Evolutionary conservation across 2,888 invertebrate species (phyloP), one percentile per base, ranked within the genome.

Genomic region (Lasioglossum zephyrum): DNA sequence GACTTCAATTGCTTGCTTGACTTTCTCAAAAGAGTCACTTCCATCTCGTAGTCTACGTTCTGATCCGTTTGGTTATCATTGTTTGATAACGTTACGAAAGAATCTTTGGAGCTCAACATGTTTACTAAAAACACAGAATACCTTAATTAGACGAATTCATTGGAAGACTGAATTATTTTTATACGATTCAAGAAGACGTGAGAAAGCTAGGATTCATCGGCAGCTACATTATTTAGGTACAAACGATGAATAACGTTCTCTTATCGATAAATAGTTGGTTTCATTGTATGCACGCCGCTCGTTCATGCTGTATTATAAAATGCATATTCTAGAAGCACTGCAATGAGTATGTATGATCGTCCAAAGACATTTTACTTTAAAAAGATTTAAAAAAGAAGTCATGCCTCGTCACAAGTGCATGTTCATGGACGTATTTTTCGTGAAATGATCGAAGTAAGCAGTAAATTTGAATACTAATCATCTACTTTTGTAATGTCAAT

Each of bases 1-100:
- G 95, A 93, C 91, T 96, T 96, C 69, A 97, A 92, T 91, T 96
- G 96, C 73, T 95, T 95, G 92, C 95, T 95, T 4, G 95, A 95
- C 91, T 96, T 95, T 88, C 95, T 96, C 88, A 96, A 91, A 47
- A 95, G 93, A 11, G 95, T 94, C 41, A 96, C 75, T 91, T 96
- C 96, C 81, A 95, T 93, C 88, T 96, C 96, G 18, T 95, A 94
- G 80, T 96, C 96, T 26, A 93, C 88, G 73, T 93, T 94, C 82
- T 91, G 91, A 31, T 87, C 75, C 26, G 72, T 53, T 31, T 87
- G 73, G 76, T 75, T 89, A 57, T 91, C 91, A 60, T 83, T 90
- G 39, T 89, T 91, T 22, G 90, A 89, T 78, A 92, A 76, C 11
- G 87, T 88, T 41, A 73, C 74, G 39, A 86, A 88, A 2, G 91